A percentile compares a stretch with the other conserved stretches of the same genome.
These are phyloP conservation scores for Sycophila sp. DNA, from an alignment of 1,140 invertebrate species.

Conservation along the genomic window DNA sequence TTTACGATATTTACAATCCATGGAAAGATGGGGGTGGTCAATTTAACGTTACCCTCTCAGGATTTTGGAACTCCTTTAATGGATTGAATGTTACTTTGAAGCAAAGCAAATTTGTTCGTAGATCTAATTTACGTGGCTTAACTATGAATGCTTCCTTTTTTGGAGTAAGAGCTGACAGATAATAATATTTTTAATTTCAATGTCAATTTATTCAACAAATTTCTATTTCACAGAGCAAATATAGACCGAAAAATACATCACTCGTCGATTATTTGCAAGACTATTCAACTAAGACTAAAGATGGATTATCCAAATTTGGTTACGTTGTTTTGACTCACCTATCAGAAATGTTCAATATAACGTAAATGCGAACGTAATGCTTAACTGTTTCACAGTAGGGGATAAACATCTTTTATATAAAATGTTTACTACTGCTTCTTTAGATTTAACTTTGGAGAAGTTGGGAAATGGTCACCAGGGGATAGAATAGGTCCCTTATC, in stretches of 20 bases:
- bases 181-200: background rate
- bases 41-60: constrained; percentile 36
- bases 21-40: constrained; percentile 41
- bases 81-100: constrained; percentile 19
- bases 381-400: too few relatives aligned
- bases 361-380: constrained; percentile 36
- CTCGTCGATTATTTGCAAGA: constrained; percentile 39
- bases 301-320: constrained; percentile 44
- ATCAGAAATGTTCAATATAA: constrained; percentile 41
- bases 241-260: constrained; percentile 22
- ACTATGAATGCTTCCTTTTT: background rate
- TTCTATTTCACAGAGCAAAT: background rate
- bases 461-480: background rate
- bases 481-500: background rate
- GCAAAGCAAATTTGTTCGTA: constrained; percentile 30
- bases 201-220: background rate
- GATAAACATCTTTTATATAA: too few relatives aligned
- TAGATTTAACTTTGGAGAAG: background rate
- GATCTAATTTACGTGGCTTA: constrained; percentile 34
- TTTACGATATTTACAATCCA: constrained; percentile 47
- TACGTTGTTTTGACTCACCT: constrained; percentile 27
- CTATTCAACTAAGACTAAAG: background rate
- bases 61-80: constrained; percentile 28
- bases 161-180: background rate
- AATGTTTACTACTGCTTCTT: background rate